Evolutionary conservation across 1,140 invertebrate genomes (phyloP), one percentile per base, ranked within the genome.

Genomic region (Drosophila mauritiana): DNA sequence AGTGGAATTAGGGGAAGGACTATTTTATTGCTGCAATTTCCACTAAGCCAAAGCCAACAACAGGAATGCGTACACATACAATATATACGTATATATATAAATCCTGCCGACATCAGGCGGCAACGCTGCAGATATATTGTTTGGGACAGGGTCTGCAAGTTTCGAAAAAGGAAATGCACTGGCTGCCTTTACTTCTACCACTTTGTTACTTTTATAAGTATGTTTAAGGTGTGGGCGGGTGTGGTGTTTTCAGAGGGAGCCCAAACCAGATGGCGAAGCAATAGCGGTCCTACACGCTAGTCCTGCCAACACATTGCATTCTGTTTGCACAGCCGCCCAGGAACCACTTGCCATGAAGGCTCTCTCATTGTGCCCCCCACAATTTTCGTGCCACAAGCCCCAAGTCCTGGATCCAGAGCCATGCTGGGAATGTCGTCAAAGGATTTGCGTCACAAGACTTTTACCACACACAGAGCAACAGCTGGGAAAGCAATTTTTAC

Each of bases 81-180:
- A n/a, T 37, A 37, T 37, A 37, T 37, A 37, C 12, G 17, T 17
- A 13, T 37, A 37, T 11, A 49, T 49, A 39, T 34, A 70, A 48
- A 39, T 68, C 63, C 34, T 31, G 25, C 36, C 42, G 37, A 15
- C 31, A 13, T 42, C 27, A 43, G 34, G 42, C 15, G 34, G 36
- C 37, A 42, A 42, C 43, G 15, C 31, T n/a, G 48, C 27, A 51
- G 34, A 39, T 37, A 63, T 49, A 59, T 40, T 77, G 54, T 74
- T 74, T 52, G 54, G 49, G 40, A 7, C 36, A 42, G 36, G 65
- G 75, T 86, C 75, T 76, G 58, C 25, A 76, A 88, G 83, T 86
- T 86, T 70, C 46, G 20, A 54, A 81, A 67, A 63, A 65, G 70
- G 36, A 83, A 86, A 64, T 82, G 65, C 75, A 56, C 67, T 82